A percentile compares a stretch with the other conserved stretches of the same genome.
Conservation (phyloP, 2,797 vertebrate species). For the Eremophila alpestris region DNA sequence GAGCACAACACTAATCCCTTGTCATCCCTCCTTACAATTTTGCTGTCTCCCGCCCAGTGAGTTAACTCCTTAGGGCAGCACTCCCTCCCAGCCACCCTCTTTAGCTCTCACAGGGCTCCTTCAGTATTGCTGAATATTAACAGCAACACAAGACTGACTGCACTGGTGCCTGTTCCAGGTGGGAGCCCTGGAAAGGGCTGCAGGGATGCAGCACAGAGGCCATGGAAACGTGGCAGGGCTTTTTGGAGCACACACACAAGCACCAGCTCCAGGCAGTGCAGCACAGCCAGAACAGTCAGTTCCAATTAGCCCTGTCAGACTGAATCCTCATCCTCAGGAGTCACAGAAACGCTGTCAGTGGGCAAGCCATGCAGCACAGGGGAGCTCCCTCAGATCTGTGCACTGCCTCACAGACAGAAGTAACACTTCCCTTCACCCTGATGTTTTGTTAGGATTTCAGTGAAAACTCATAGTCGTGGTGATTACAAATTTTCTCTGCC, state of each 20-base stretch:
- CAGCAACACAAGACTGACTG: rapidly evolving
- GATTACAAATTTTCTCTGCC: not conserved
- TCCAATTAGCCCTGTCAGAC: not conserved
- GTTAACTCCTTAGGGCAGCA: not conserved
- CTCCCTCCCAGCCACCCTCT: not conserved
- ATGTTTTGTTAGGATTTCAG: not conserved
- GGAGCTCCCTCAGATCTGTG: not conserved
- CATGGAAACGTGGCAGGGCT: not conserved
- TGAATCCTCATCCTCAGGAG: not conserved
- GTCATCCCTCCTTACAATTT: not conserved
- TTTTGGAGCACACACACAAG: not conserved
- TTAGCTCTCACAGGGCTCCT: not conserved
- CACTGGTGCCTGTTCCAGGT: not conserved
- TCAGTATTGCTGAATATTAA: not conserved
- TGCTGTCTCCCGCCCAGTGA: not conserved
- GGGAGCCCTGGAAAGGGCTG: not conserved
- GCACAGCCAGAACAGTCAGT: not conserved
- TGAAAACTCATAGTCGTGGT: not conserved
- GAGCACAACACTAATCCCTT: slow-evolving; percentile 16
- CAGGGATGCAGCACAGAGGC: not conserved
- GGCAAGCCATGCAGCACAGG: not conserved
- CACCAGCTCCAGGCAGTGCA: not conserved
- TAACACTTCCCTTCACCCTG: not conserved
- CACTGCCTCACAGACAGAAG: not conserved
- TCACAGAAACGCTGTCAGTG: not conserved